Conservation (phyloP, 2,888 invertebrate species). For the Hymenopus coronatus region DNA sequence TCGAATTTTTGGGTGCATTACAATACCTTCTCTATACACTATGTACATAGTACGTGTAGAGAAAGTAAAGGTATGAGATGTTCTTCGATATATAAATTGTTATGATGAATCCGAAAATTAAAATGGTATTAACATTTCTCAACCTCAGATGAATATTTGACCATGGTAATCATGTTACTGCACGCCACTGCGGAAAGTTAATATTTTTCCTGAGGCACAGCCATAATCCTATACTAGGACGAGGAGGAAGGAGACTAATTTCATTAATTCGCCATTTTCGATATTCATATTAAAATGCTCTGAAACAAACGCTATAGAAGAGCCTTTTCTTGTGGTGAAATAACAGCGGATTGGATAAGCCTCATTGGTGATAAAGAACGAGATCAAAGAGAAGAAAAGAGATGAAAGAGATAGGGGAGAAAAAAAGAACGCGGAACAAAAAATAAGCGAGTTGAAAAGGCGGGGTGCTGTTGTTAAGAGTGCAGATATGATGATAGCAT, state of each 20-base stretch:
- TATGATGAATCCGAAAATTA: too few species aligned
- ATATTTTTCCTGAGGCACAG: background rate
- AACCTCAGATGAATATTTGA: too few species aligned
- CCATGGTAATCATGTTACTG: background rate
- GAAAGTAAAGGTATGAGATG: too few species aligned
- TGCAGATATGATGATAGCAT: conserved; percentile 3
- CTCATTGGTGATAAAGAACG: conserved; percentile 19
- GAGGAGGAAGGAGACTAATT: background rate
- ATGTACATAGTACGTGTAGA: too few species aligned
- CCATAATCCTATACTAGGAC: background rate
- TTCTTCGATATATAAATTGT: too few species aligned
- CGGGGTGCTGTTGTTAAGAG: conserved; percentile 10
- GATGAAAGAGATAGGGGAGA: background rate
- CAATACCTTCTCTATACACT: too few species aligned
- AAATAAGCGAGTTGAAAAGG: conserved; percentile 7
- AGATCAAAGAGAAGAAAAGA: conserved; percentile 19
- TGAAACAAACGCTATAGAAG: background rate
- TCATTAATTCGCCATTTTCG: conserved; percentile 7
- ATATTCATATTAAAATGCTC: conserved; percentile 15
- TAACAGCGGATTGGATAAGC: conserved; percentile 20
- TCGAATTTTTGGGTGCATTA: too few species aligned
- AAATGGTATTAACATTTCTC: too few species aligned
- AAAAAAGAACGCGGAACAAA: conserved; percentile 2
- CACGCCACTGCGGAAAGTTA: background rate
- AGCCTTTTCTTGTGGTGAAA: background rate